Evolutionary conservation across 2,113 vertebrate genomes (phyloP).

Genomic region (Callithrix jacchus): DNA sequence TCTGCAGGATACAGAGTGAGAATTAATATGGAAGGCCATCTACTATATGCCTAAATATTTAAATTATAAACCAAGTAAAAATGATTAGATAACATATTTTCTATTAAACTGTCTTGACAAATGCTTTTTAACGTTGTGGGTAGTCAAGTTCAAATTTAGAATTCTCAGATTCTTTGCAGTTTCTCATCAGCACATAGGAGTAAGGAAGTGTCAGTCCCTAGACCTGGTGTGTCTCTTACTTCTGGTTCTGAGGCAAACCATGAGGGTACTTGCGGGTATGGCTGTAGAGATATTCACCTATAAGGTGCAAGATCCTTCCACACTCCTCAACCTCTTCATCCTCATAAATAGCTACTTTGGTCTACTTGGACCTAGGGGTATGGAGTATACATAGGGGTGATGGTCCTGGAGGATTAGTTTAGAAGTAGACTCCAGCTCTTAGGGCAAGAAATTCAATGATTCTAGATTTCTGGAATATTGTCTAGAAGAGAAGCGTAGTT

Average conservation of each 20-base stretch:
- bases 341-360: background rate
- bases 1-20: background rate
- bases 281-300: background rate
- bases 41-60: background rate
- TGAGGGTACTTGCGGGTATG: background rate
- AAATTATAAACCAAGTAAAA: background rate
- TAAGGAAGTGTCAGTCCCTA: accelerated
- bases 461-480: background rate
- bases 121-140: background rate
- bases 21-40: background rate
- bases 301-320: background rate
- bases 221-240: background rate
- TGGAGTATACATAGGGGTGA: accelerated
- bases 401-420: background rate
- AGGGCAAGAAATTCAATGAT: background rate
- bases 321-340: accelerated
- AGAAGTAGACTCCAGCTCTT: background rate
- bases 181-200: background rate
- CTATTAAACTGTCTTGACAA: background rate
- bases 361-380: background rate
- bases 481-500: background rate
- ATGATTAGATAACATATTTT: background rate
- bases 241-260: background rate
- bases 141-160: background rate
- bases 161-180: background rate